Evolutionary conservation across 2,888 invertebrate genomes (phyloP).

Genomic region (Theretra japonica): DNA sequence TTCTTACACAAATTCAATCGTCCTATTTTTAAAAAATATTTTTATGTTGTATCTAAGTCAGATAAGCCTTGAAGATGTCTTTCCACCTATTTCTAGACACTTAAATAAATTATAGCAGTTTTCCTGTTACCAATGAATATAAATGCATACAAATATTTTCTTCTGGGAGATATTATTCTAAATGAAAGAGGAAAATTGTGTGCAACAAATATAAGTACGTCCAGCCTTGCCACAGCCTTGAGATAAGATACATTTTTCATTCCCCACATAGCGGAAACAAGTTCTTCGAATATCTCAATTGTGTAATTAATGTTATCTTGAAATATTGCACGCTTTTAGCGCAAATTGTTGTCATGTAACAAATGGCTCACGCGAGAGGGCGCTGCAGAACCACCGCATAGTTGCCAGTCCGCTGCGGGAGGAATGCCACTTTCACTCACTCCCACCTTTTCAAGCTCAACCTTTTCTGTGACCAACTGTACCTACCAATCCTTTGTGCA

Average conservation of each 20-base stretch:
- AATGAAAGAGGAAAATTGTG: too few species aligned
- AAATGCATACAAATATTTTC: too few species aligned
- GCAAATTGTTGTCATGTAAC: slow-evolving; percentile 53
- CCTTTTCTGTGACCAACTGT: slow-evolving; percentile 53
- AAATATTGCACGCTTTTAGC: slow-evolving; percentile 40
- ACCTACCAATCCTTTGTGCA: slow-evolving; percentile 45
- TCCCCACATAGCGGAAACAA: not conserved
- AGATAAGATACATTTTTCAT: not conserved
- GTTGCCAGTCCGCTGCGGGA: slow-evolving; percentile 54
- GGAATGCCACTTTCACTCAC: slow-evolving; percentile 58
- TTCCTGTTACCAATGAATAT: too few species aligned
- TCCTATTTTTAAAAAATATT: too few species aligned
- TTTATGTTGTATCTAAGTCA: too few species aligned
- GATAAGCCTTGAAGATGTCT: too few species aligned
- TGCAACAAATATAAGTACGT: not conserved
- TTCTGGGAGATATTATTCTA: too few species aligned
- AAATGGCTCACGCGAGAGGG: slow-evolving; percentile 35
- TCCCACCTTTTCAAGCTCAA: slow-evolving; percentile 54
- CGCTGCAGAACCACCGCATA: slow-evolving; percentile 57
- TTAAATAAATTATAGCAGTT: too few species aligned
- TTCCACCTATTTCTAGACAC: too few species aligned
- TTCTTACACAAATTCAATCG: too few species aligned
- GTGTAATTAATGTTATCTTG: slow-evolving; percentile 18
- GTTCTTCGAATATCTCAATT: slow-evolving; percentile 17
- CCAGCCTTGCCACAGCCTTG: not conserved